Evolutionary conservation across 64 coral and sea anemone species (phyloP), one percentile per base, ranked within the genome.

Genomic region (Actinia tenebrosa): DNA sequence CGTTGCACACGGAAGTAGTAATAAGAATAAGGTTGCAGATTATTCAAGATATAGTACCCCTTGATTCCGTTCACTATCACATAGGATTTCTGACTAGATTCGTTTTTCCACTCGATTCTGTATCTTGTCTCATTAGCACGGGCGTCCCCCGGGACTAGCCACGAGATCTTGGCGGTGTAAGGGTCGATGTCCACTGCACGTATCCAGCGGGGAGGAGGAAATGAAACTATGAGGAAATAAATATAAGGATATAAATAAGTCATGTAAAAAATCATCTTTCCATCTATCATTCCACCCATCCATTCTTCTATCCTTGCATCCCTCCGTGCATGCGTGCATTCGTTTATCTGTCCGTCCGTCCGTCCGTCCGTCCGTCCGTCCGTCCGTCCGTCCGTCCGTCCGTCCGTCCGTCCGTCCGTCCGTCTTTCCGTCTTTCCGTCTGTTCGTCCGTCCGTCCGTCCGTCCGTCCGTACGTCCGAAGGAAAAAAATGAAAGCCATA

Each of bases 1-100:
- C 62, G 69, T 60, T 86, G 78, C 16, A 92, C 78, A 9, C 90
- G 75, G 81, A 92, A 92, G 22, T 66, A 83, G 15, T 92, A 92
- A 53, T 83, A 42, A 1, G 60, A 80, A 84, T 92, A 87, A n/a
- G 86, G 77, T 14, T 47, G n/a, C 10, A 92, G 90, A 71, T 87
- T 26, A 19, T 44, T 82, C 4, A 92, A 53, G 30, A 80, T 84
- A 53, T 85, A 43, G 43, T 60, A 83, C 7, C 63, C 79, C 22
- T 86, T 71, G 19, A 60, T 69, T 23, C 90, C 90, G 47, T 80
- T 53, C 53, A 92, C 84, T 10, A 87, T 22, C 53, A 87, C 78
- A 3, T 60, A 92, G 3, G 90, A 87, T 46, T 92, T 79, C 19
- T 59, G 44, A 60, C 8, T 27, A 43, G 20, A 27, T 55, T 56